Percentiles rank a stretch among this genome's conserved stretches.
These are phyloP conservation scores for Hyperopisus bebe DNA, from an alignment of 2,113 vertebrate genomes.

Conservation along the genomic window DNA sequence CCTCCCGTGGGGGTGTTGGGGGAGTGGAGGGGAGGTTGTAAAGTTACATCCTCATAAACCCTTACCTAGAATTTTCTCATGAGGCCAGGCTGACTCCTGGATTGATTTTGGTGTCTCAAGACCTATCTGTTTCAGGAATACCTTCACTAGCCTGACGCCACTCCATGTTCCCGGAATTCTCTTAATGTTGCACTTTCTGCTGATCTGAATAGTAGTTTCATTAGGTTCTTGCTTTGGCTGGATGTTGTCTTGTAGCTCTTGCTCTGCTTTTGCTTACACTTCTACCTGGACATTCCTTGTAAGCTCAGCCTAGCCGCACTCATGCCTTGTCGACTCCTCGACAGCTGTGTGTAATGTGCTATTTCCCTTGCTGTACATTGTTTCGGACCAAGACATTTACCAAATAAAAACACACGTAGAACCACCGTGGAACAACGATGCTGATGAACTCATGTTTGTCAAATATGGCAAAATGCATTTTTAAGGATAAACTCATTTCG, in stretches of 20 bases:
- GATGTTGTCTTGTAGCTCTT: not conserved
- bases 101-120: not conserved
- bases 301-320: not conserved
- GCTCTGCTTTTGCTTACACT: not conserved
- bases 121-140: not conserved
- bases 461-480: not conserved
- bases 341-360: not conserved
- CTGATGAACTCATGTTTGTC: not conserved
- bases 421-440: not conserved
- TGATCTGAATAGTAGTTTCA: not conserved
- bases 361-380: not conserved
- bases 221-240: not conserved
- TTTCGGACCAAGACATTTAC: not conserved
- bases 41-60: constrained; percentile 32
- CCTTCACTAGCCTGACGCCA: not conserved
- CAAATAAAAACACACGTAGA: not conserved
- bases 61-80: constrained; percentile 53
- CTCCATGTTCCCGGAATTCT: not conserved
- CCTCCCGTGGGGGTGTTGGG: constrained; percentile 29
- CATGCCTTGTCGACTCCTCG: not conserved
- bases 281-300: not conserved
- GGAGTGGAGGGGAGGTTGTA: not conserved
- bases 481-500: not conserved
- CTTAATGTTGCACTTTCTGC: not conserved
- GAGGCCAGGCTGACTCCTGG: not conserved